Base-by-base conservation (phyloP, 2,888 invertebrate genomes). In the Cartodere bifasciata region DNA sequence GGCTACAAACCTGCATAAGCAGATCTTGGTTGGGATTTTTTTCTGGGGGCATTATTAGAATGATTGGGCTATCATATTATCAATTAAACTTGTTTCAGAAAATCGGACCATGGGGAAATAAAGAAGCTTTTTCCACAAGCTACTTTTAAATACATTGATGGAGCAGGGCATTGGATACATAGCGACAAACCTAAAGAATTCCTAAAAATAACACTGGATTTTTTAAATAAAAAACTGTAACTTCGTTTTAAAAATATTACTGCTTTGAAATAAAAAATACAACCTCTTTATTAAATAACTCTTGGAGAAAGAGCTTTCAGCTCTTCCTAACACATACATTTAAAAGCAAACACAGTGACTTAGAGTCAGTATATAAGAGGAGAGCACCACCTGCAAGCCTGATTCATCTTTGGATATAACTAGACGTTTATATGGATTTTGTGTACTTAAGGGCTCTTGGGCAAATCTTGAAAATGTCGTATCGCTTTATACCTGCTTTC, bases 141-240 rank as follows among this genome's bases (percentile, higher is more conserved):
- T 0, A 62, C 74, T 39, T 67, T 90, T 47, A 56, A 64, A 26
- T 78, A 74, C 43, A 70, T 91, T 29, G 68, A 73, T 28, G 83
- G 79, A 17, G 85, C 94, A 4, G 88, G 90, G 1, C 95, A 97
- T 58, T 86, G 91, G 84, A 75, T 94, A 1, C 95, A 97, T 55
- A 78, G 85, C 40, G 92, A 95, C 38, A 82, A 90, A 53, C 90
- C 94, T 2, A 59, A 66, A 4, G 75, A 79, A 40, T 88, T 91
- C 56, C 55, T 86, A 13, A 67, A 74, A 28, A 45, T 66, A 29
- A 64, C 75, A 16, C 61, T 70, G 42, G 65, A 67, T 41, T 85
- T 83, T 58, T 55, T 83, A 39, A 64, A 66, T 41, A 29, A 14
- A 6, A 7, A 6, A 17, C 9, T 17, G 20, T 9, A 17, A 17